A percentile compares a stretch with the other conserved stretches of the same genome.
phyloP scores from a whole-genome alignment of 2,888 invertebrate species.

The Aproaerema taeniolella region DNA sequence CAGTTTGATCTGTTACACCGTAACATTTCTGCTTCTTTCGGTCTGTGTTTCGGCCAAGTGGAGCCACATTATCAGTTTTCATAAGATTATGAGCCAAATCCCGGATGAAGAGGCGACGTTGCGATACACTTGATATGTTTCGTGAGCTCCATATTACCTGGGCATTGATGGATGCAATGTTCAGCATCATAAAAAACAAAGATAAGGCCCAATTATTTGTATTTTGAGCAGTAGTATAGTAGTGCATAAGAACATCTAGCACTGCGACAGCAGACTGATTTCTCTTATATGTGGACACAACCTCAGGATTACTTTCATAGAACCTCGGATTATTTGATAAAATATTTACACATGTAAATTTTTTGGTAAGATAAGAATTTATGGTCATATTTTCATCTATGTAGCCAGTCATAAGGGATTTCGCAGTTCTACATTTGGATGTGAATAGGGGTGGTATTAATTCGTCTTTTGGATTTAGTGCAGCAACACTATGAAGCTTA shows the following conservation, averaged over 20 bases:
- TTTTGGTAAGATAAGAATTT: slow-evolving; percentile 48
- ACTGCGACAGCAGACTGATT: slow-evolving; percentile 57
- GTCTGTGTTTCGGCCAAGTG: too few relatives aligned
- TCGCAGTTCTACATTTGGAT: slow-evolving; percentile 42
- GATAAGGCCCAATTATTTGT: slow-evolving; percentile 65
- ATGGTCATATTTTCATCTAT: slow-evolving; percentile 44
- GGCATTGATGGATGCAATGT: slow-evolving; percentile 62
- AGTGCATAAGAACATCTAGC: slow-evolving; percentile 60
- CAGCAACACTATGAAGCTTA: slow-evolving; percentile 46
- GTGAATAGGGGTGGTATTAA: slow-evolving; percentile 57
- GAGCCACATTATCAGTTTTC: too few relatives aligned
- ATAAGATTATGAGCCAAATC: too few relatives aligned
- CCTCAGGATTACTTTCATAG: slow-evolving; percentile 23
- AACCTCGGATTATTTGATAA: slow-evolving; percentile 48
- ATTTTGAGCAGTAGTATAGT: slow-evolving; percentile 62
- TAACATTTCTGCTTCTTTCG: too few relatives aligned
- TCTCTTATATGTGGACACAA: slow-evolving; percentile 54
- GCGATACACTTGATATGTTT: slow-evolving; percentile 30
- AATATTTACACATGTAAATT: slow-evolving; percentile 49
- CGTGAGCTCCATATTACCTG: slow-evolving; percentile 61
- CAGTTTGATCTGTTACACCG: too few relatives aligned
- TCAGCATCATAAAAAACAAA: slow-evolving; percentile 58
- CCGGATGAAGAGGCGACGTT: slow-evolving; percentile 53
- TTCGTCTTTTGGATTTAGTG: slow-evolving; percentile 46
- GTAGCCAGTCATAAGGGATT: slow-evolving; percentile 51